phyloP scores from a whole-genome alignment of 2,888 invertebrate genomes.

The Parapristionchus giblindavisi region DNA sequence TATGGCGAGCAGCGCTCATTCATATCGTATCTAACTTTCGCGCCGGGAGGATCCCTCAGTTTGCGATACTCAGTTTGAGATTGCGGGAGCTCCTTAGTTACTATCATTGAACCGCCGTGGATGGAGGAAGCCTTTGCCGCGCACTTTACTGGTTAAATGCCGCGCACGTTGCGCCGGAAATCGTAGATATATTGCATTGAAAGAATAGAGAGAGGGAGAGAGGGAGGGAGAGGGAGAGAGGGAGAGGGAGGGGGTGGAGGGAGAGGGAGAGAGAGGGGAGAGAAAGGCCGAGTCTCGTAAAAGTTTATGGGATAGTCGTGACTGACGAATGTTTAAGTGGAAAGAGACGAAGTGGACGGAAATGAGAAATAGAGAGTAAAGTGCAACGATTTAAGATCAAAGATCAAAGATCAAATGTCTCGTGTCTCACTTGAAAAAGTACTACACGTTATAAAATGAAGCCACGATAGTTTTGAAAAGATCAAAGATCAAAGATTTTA shows the following conservation, averaged over 20 bases:
- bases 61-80: too few relatives aligned
- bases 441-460: not conserved
- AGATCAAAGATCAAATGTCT: slow-evolving; percentile 13
- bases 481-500: not conserved
- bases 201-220: slow-evolving; percentile 6
- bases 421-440: not conserved
- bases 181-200: too few relatives aligned
- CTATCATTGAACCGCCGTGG: too few relatives aligned
- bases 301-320: slow-evolving; percentile 35
- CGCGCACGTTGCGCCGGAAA: too few relatives aligned
- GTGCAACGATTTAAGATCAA: not conserved
- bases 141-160: too few relatives aligned
- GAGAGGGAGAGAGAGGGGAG: too few relatives aligned
- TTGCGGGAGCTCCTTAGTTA: too few relatives aligned
- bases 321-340: slow-evolving; percentile 36
- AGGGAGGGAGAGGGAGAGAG: not conserved
- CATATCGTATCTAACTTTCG: too few relatives aligned
- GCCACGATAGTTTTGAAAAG: not conserved
- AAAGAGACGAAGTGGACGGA: not conserved
- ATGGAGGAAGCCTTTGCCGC: too few relatives aligned
- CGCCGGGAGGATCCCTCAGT: too few relatives aligned
- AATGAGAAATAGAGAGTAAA: not conserved
- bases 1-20: too few relatives aligned
- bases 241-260: slow-evolving; percentile 1
- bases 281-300: slow-evolving; percentile 18